Conservation (phyloP, 2,797 vertebrate genomes). For the Sebastes flavidus region DNA sequence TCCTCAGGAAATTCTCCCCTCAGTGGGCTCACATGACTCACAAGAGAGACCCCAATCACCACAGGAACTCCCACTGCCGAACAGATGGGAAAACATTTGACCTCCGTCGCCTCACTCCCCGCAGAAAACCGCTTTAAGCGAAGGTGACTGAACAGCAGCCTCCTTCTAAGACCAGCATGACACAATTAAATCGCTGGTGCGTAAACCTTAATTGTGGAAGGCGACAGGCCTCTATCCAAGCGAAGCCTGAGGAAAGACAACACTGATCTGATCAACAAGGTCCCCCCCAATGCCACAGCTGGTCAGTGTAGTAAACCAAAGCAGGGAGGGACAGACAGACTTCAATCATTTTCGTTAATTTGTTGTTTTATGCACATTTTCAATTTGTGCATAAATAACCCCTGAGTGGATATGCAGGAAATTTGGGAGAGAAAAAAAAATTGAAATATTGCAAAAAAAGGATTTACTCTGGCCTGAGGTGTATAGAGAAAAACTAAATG, state of each 20-base stretch:
- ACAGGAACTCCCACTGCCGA: conserved; percentile 33
- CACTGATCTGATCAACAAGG: conserved; percentile 6
- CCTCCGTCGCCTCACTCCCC: conserved; percentile 23
- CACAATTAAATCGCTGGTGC: conserved; percentile 39
- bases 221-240: conserved; percentile 1
- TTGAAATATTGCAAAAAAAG: background rate
- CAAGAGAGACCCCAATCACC: conserved; percentile 7
- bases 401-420: background rate
- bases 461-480: background rate
- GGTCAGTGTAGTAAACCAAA: background rate
- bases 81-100: conserved; percentile 42
- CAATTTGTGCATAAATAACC: background rate
- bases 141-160: conserved; percentile 40
- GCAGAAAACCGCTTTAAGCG: conserved; percentile 24
- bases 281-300: background rate
- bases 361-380: background rate
- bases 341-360: background rate
- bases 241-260: conserved; percentile 16
- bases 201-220: conserved; percentile 41
- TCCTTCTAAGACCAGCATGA: conserved; percentile 26
- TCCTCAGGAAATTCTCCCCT: conserved; percentile 20
- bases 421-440: background rate
- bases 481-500: background rate
- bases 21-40: conserved; percentile 19
- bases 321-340: background rate